Evolutionary conservation across 2,888 invertebrate species (phyloP).

Genomic region (Pollenia angustigena): DNA sequence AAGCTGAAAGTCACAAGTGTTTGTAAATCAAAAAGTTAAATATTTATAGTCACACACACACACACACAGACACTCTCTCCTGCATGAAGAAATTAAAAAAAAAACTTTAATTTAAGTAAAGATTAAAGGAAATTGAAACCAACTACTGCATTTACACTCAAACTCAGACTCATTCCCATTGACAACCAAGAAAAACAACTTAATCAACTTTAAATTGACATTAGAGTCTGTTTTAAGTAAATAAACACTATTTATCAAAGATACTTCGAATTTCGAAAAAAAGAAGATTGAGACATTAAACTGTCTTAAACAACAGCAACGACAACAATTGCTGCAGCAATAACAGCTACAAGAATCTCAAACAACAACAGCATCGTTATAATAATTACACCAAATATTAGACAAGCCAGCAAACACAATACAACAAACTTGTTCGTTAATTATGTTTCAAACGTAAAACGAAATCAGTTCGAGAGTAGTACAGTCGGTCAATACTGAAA

Average conservation of each 20-base stretch:
- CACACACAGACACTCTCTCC: slow-evolving; percentile 22
- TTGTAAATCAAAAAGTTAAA: slow-evolving; percentile 68
- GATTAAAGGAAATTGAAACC: slow-evolving; percentile 43
- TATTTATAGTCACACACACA: slow-evolving; percentile 48
- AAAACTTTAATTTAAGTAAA: neutral
- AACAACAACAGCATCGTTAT: slow-evolving; percentile 11
- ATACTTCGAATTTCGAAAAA: slow-evolving; percentile 4
- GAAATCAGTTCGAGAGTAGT: neutral
- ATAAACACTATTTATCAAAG: slow-evolving; percentile 18
- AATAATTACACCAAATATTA: slow-evolving; percentile 44
- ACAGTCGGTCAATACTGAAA: neutral
- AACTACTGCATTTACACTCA: neutral
- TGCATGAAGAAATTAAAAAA: neutral
- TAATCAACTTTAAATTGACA: slow-evolving; percentile 67
- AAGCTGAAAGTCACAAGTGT: slow-evolving; percentile 70
- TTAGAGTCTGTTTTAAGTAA: slow-evolving; percentile 52
- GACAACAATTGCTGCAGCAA: slow-evolving; percentile 7
- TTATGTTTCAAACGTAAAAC: neutral
- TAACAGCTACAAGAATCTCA: neutral
- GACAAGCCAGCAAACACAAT: neutral
- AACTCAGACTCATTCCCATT: neutral
- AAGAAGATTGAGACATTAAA: slow-evolving; percentile 59
- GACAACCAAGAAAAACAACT: slow-evolving; percentile 54
- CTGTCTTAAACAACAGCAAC: neutral
- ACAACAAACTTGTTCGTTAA: slow-evolving; percentile 30